phyloP scores from a whole-genome alignment of 2,797 vertebrate species.

The Heliangelus exortis region DNA sequence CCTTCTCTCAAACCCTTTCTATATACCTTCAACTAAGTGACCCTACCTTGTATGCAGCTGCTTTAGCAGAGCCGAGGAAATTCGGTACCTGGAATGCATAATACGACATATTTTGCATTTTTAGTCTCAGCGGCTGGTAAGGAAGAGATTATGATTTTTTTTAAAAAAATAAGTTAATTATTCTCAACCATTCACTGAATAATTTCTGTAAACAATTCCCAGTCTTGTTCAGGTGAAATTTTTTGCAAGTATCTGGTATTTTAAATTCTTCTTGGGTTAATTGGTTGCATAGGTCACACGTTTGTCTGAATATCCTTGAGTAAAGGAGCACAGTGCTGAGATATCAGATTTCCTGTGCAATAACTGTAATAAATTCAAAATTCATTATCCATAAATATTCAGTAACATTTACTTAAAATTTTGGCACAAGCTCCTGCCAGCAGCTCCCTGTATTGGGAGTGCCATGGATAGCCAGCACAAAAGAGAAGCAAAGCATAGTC shows the following conservation, averaged over 20 bases:
- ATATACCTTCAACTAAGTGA: neutral
- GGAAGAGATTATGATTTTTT: neutral
- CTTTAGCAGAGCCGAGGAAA: neutral
- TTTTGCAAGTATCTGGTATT: neutral
- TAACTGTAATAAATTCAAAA: constrained; percentile 47
- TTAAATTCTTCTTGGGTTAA: constrained; percentile 19
- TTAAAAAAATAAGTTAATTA: neutral
- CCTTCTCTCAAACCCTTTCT: neutral
- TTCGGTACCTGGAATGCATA: neutral
- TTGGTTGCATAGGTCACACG: neutral
- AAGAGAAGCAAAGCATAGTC: neutral
- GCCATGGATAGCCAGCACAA: neutral
- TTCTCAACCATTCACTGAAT: neutral
- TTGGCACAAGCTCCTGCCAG: neutral
- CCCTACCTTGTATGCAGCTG: neutral
- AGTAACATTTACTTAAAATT: constrained; percentile 44
- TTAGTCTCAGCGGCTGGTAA: neutral
- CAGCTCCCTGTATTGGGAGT: neutral
- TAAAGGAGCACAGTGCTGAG: constrained; percentile 5
- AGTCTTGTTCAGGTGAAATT: neutral
- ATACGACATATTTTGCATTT: neutral
- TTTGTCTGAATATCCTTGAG: constrained; percentile 16
- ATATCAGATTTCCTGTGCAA: constrained; percentile 1
- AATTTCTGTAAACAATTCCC: neutral
- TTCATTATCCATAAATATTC: constrained; percentile 42